These are phyloP conservation scores for Mesoligia furuncula DNA, from an alignment of 2,888 invertebrate genomes.

Conservation along the genomic window DNA sequence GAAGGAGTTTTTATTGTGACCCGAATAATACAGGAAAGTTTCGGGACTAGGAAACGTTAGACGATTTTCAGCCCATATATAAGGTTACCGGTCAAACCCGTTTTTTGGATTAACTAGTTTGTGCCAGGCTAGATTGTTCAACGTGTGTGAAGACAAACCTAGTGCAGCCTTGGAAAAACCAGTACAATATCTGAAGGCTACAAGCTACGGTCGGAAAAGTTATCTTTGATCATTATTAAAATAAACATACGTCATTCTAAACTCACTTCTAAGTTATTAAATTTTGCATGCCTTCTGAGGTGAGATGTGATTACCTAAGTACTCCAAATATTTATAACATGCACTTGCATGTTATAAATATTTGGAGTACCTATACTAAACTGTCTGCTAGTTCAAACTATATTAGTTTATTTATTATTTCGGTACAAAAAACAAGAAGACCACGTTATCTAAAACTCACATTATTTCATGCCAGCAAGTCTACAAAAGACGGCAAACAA, in stretches of 20 bases:
- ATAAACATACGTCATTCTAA: neutral
- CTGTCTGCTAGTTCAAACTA: neutral
- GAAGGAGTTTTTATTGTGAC: conserved; percentile 37
- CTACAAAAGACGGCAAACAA: conserved; percentile 36
- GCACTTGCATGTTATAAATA: too few species aligned
- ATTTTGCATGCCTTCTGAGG: neutral
- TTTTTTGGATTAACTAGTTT: neutral
- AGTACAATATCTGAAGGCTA: neutral
- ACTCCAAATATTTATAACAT: neutral
- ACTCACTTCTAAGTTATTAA: neutral
- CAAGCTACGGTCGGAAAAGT: neutral
- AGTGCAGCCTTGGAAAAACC: neutral
- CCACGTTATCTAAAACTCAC: neutral
- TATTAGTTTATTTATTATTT: neutral
- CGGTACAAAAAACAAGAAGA: neutral
- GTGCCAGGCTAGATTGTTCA: neutral
- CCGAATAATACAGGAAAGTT: conserved; percentile 29
- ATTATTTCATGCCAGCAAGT: conserved; percentile 22
- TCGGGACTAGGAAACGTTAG: neutral
- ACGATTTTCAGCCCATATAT: conserved; percentile 11
- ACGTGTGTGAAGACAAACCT: too few species aligned
- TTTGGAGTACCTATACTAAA: too few species aligned
- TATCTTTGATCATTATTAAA: neutral
- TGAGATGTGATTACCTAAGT: neutral
- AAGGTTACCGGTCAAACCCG: conserved; percentile 11